Conservation (phyloP, 2,113 vertebrate species). For the Taurulus bubalis region DNA sequence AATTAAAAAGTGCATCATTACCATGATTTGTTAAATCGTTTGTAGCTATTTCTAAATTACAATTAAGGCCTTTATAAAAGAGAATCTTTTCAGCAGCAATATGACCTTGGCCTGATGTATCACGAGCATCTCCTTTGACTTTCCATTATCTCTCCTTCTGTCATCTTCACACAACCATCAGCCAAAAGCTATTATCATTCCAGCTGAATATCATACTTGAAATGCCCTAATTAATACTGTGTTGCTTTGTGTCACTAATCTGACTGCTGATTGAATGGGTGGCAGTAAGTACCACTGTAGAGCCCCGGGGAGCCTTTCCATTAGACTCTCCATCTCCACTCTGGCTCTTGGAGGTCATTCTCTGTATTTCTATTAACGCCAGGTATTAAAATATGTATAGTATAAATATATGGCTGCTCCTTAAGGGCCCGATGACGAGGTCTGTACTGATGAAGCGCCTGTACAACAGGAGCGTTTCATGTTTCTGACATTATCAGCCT, state of each 20-base stretch:
- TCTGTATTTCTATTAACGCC: slow-evolving; percentile 74
- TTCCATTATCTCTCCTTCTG: slow-evolving; percentile 43
- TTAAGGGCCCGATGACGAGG: slow-evolving; percentile 56
- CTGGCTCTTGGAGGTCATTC: slow-evolving; percentile 69
- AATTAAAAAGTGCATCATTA: not conserved
- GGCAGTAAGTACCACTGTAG: slow-evolving; percentile 79
- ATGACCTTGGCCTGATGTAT: slow-evolving; percentile 64
- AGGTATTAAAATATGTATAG: slow-evolving; percentile 67
- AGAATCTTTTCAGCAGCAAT: not conserved
- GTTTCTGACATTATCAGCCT: not conserved
- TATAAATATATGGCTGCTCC: slow-evolving; percentile 44
- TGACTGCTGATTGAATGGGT: slow-evolving; percentile 76
- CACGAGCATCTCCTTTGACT: slow-evolving; percentile 37
- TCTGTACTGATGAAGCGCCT: not conserved
- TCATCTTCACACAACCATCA: slow-evolving; percentile 54
- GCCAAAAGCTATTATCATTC: slow-evolving; percentile 70
- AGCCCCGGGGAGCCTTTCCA: slow-evolving; percentile 74
- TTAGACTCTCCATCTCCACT: slow-evolving; percentile 57
- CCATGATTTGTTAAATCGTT: not conserved
- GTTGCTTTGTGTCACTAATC: slow-evolving; percentile 69
- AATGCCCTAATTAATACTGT: slow-evolving; percentile 80
- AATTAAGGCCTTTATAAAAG: not conserved
- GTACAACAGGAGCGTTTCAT: not conserved
- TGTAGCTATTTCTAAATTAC: not conserved
- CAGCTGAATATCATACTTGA: slow-evolving; percentile 61